Evolutionary conservation across 1,140 invertebrate genomes (phyloP).

Genomic region (Kradibia gibbosae): DNA sequence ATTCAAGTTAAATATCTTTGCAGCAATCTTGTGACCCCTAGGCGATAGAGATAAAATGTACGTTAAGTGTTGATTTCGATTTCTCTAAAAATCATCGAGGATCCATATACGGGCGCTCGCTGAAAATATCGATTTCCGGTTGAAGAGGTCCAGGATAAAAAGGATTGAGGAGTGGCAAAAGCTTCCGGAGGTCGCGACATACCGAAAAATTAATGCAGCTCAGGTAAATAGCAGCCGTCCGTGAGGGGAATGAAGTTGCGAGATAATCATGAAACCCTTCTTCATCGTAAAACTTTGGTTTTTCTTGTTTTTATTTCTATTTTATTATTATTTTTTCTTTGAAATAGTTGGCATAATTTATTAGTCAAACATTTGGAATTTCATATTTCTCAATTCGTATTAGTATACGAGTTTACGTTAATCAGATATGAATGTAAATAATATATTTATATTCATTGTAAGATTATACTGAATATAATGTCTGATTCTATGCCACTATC

Average conservation of each 20-base stretch:
- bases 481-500: too few species aligned
- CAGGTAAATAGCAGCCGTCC: neutral
- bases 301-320: too few species aligned
- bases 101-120: neutral
- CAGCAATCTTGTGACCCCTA: neutral
- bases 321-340: too few species aligned
- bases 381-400: too few species aligned
- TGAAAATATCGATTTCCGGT: neutral
- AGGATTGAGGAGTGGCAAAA: neutral
- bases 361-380: neutral
- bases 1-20: neutral
- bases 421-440: neutral
- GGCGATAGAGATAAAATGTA: neutral
- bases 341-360: neutral
- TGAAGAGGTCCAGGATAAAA: neutral
- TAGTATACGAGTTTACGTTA: neutral
- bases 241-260: neutral
- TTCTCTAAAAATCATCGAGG: neutral
- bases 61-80: neutral
- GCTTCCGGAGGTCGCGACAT: neutral
- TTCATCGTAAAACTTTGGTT: too few species aligned
- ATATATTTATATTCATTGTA: too few species aligned
- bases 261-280: neutral
- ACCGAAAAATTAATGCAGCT: neutral
- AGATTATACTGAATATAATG: too few species aligned